Percentiles rank a stretch among this genome's conserved stretches.
phyloP scores from a whole-genome alignment of 2,797 vertebrate genomes.

The Threskiornis aethiopicus region DNA sequence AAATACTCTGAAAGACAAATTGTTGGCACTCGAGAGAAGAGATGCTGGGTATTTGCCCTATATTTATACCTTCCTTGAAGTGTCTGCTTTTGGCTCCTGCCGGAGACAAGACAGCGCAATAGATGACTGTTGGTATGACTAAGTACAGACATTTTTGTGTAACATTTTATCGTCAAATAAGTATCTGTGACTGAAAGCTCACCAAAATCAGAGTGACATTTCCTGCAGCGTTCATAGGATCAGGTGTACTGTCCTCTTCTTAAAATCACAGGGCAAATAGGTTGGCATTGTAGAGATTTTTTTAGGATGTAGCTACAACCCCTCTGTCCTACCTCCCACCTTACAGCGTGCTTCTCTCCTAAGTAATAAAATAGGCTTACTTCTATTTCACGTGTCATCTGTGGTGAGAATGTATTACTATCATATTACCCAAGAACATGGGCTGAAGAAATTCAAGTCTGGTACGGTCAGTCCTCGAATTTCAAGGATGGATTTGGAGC shows the following conservation, averaged over 20 bases:
- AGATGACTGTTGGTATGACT: not conserved
- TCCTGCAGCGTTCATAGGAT: not conserved
- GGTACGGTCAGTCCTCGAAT: conserved; percentile 1
- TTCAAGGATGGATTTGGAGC: conserved; percentile 53
- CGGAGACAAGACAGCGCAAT: not conserved
- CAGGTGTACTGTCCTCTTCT: not conserved
- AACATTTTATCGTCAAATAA: not conserved
- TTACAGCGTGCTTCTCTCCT: not conserved
- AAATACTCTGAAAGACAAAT: not conserved
- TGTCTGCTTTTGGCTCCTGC: not conserved
- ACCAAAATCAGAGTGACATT: not conserved
- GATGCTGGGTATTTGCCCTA: not conserved
- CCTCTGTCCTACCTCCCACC: not conserved
- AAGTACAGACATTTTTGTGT: not conserved
- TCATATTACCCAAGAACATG: not conserved
- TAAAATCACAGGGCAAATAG: not conserved
- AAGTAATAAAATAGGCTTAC: not conserved
- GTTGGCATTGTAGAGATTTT: fast-evolving
- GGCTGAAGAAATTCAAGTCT: conserved; percentile 26
- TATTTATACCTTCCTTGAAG: not conserved
- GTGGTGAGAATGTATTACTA: conserved; percentile 39
- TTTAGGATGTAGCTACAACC: not conserved
- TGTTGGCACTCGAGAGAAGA: not conserved
- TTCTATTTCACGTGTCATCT: conserved; percentile 31
- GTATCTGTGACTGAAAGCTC: not conserved